Percentiles rank a stretch among this genome's conserved stretches.
Conservation (phyloP, 2,113 vertebrate genomes). For the Pampusana beccarii region DNA sequence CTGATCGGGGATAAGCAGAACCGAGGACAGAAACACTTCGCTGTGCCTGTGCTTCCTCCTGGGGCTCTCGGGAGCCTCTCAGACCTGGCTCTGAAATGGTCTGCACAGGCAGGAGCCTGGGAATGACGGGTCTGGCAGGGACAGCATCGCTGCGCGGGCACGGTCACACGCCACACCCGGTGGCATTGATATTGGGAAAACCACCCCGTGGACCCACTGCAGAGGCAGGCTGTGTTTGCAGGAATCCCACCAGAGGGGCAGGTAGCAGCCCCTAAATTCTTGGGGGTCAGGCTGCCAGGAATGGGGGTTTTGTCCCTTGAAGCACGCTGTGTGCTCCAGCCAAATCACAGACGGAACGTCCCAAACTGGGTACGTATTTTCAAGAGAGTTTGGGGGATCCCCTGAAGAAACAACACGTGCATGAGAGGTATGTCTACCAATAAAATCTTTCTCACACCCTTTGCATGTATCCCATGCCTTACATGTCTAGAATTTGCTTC, state of each 20-base stretch:
- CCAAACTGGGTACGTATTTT: neutral
- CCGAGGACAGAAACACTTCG: neutral
- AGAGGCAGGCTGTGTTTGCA: neutral
- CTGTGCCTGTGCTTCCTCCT: neutral
- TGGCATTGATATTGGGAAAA: accelerated
- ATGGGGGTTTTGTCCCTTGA: neutral
- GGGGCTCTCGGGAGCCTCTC: accelerated
- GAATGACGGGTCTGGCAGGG: neutral
- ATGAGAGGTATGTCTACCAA: neutral
- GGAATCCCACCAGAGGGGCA: neutral
- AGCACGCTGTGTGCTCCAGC: neutral
- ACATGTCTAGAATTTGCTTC: neutral
- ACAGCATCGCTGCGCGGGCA: neutral
- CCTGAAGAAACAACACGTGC: neutral
- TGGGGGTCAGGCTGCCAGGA: neutral
- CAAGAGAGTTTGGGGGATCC: neutral
- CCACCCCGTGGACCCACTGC: accelerated
- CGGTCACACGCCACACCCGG: accelerated
- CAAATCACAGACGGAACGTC: neutral
- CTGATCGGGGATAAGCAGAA: neutral
- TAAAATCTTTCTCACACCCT: neutral
- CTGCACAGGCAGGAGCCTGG: neutral
- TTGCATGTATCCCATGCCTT: neutral
- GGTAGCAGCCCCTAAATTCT: neutral
- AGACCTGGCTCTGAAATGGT: neutral